Conservation (phyloP, 1,140 invertebrate species). For the Dufourea novaeangliae region DNA sequence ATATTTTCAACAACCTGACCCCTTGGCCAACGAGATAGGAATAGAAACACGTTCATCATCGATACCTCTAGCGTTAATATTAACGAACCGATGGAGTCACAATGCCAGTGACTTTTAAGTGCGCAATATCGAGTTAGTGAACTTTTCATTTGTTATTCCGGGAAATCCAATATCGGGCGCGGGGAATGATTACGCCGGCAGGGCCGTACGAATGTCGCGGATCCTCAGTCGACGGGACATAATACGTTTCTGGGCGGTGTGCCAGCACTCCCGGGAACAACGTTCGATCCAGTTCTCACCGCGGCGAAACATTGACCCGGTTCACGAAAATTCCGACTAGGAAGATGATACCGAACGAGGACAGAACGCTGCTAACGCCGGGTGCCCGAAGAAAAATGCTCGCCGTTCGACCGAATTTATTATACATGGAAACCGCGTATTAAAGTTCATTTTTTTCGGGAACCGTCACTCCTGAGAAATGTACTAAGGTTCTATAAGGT, state of each 20-base stretch:
- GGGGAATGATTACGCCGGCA: slow-evolving; percentile 12
- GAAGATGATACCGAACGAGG: slow-evolving; percentile 17
- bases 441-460: slow-evolving; percentile 26
- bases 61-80: too few relatives aligned
- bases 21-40: too few relatives aligned
- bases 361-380: neutral
- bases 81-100: too few relatives aligned
- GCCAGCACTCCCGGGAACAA: slow-evolving; percentile 59
- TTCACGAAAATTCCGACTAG: slow-evolving; percentile 56
- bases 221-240: slow-evolving; percentile 38
- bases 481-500: too few relatives aligned
- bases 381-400: slow-evolving; percentile 8
- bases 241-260: slow-evolving; percentile 61
- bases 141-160: neutral
- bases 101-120: too few relatives aligned
- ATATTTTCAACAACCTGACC: too few relatives aligned
- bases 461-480: too few relatives aligned
- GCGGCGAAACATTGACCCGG: slow-evolving; percentile 60
- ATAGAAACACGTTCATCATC: too few relatives aligned
- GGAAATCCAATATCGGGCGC: neutral
- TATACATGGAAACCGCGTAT: slow-evolving; percentile 1
- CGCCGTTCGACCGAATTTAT: slow-evolving; percentile 50
- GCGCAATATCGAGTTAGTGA: neutral
- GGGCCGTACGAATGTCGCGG: slow-evolving; percentile 45
- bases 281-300: slow-evolving; percentile 59